A percentile compares a stretch with the other conserved stretches of the same genome.
Conservation (phyloP, 2,113 vertebrate genomes). For the Ceuthmochares aereus region DNA sequence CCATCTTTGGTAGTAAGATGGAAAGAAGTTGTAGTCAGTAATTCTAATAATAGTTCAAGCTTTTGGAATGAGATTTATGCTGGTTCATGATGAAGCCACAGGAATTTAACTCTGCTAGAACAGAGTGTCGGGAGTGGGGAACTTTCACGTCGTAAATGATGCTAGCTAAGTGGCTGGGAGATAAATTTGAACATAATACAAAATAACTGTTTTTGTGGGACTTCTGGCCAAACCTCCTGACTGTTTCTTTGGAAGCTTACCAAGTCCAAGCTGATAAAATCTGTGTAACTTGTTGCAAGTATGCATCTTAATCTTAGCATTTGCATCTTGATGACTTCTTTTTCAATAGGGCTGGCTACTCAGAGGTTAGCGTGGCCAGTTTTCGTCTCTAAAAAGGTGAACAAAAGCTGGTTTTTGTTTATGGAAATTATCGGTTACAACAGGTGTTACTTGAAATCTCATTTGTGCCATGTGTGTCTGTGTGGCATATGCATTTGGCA, state of each 20-base stretch:
- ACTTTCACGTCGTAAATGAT: background rate
- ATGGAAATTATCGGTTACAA: background rate
- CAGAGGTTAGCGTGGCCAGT: background rate
- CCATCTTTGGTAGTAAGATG: background rate
- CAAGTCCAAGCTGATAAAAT: background rate
- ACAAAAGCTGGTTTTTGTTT: background rate
- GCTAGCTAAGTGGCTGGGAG: background rate
- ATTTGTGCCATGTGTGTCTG: background rate
- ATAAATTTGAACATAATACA: background rate
- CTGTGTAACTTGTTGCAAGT: background rate
- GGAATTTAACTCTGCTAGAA: background rate
- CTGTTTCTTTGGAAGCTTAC: background rate
- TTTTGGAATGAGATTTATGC: background rate
- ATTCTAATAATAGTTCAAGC: background rate
- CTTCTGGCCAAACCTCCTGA: background rate
- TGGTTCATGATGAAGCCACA: background rate
- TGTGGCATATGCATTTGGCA: background rate
- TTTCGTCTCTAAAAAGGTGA: background rate
- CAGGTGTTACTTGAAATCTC: conserved; percentile 1
- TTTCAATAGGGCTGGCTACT: background rate
- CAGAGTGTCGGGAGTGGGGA: no score
- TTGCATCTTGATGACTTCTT: background rate
- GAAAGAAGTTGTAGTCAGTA: background rate
- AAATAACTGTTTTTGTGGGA: background rate
- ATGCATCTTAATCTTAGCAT: background rate